Evolutionary conservation across 2,888 invertebrate species (phyloP), one percentile per base, ranked within the genome.

Genomic region (Octodonta nipae): DNA sequence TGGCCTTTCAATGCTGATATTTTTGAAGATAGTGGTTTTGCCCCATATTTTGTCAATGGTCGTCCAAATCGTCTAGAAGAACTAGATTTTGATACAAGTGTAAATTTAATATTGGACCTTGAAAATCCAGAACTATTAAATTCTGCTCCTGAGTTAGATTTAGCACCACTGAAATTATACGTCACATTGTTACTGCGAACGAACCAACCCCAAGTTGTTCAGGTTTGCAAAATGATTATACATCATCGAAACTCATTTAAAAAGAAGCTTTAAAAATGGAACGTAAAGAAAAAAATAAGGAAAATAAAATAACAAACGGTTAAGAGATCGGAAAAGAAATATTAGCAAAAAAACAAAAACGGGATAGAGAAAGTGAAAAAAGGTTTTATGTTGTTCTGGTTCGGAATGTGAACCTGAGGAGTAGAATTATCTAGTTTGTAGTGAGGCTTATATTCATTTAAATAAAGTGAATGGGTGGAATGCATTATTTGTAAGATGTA

Each of bases 61-160:
- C 30, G 30, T 17, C 30, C 33, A 33, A 14, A 33, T 29, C 22
- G 33, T 25, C 8, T 5, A 25, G 3, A 31, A 31, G 14, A 24
- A 10, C 10, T n/a, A 31, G 31, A 31, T n/a, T 14, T 8, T 16
- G 7, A 31, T 25, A 15, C 5, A 8, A 31, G 6, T 14, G 27
- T 30, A 16, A 28, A 36, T 36, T 13, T 36, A 32, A 15, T 33
- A 10, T 33, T 36, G 30, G 17, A 30, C 29, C 20, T 36, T 25
- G 28, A 33, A 36, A 36, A 28, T 36, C 30, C 36, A 33, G 36
- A 30, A 28, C 26, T 36, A 32, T 33, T 36, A 32, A 10, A 36
- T 24, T 28, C 36, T 32, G 24, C 13, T n/a, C 29, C 29, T 33
- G 29, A 36, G 33, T 24, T 28, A 14, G 26, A 36, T 25, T 29